Evolutionary conservation across 2,113 vertebrate species (phyloP).

Genomic region (Laterallus jamaicensis): DNA sequence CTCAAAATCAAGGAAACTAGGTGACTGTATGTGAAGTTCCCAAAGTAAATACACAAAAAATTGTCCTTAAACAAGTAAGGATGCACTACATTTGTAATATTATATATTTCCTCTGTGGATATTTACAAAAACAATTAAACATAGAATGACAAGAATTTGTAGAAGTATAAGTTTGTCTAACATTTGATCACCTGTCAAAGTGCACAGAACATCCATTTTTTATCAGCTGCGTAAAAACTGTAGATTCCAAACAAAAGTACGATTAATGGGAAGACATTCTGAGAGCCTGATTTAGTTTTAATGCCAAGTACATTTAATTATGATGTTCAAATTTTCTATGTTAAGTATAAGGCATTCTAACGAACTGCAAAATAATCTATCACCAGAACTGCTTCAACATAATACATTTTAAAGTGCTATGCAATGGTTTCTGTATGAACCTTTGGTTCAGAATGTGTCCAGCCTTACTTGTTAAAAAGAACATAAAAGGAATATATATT

Average conservation of each 20-base stretch:
- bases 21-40: not conserved
- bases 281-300: not conserved
- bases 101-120: not conserved
- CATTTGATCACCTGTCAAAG: not conserved
- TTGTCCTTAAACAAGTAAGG: not conserved
- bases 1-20: not conserved
- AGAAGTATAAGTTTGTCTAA: not conserved
- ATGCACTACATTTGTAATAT: not conserved
- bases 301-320: not conserved
- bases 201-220: not conserved
- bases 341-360: not conserved
- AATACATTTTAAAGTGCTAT: not conserved
- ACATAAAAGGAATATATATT: not conserved
- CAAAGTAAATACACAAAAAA: not conserved
- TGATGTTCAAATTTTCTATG: not conserved
- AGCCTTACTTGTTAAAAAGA: not conserved
- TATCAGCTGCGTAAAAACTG: not conserved
- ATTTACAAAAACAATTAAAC: not conserved
- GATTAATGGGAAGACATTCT: not conserved
- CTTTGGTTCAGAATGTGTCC: not conserved
- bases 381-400: not conserved
- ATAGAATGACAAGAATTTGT: not conserved
- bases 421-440: not conserved
- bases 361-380: not conserved
- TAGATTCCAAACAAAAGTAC: not conserved